These are phyloP conservation scores for Caracal caracal DNA, from an alignment of 2,113 vertebrate species.

Conservation along the genomic window DNA sequence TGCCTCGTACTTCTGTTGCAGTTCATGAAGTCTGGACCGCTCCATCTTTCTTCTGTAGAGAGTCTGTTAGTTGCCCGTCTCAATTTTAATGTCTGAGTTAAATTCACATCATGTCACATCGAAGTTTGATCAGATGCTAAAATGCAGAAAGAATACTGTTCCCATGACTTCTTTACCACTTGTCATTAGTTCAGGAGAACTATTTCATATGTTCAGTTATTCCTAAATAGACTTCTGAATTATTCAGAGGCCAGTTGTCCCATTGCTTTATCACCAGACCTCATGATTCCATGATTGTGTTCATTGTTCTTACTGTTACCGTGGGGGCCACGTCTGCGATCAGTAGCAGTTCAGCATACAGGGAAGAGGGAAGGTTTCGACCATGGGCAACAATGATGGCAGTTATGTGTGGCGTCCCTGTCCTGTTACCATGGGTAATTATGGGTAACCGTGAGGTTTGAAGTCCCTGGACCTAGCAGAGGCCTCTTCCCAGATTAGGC, in stretches of 20 bases:
- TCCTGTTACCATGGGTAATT: not conserved
- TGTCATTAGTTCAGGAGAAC: not conserved
- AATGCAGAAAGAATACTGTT: not conserved
- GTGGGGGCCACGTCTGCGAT: not conserved
- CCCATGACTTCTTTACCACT: not conserved
- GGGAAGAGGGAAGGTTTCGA: not conserved
- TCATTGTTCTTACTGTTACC: slow-evolving; percentile 2
- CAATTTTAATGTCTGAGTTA: not conserved
- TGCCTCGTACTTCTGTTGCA: not conserved
- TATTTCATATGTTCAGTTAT: not conserved
- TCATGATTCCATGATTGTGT: not conserved
- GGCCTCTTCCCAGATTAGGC: not conserved
- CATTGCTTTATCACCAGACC: not conserved
- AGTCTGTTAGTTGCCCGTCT: not conserved
- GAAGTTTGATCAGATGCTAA: slow-evolving; percentile 21
- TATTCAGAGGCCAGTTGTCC: not conserved
- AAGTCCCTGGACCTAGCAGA: not conserved
- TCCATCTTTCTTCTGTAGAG: slow-evolving; percentile 28
- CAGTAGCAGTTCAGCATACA: not conserved
- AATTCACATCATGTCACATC: not conserved
- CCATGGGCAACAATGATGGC: not conserved
- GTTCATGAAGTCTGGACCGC: not conserved
- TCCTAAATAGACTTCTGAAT: slow-evolving; percentile 25
- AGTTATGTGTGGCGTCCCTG: not conserved
- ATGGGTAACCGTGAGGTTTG: not conserved